Percentiles rank a stretch among this genome's conserved stretches.
Evolutionary conservation across 37 sponge, comb jelly and placozoan genomes (phyloP).

Genomic region (Geodia barretti): DNA sequence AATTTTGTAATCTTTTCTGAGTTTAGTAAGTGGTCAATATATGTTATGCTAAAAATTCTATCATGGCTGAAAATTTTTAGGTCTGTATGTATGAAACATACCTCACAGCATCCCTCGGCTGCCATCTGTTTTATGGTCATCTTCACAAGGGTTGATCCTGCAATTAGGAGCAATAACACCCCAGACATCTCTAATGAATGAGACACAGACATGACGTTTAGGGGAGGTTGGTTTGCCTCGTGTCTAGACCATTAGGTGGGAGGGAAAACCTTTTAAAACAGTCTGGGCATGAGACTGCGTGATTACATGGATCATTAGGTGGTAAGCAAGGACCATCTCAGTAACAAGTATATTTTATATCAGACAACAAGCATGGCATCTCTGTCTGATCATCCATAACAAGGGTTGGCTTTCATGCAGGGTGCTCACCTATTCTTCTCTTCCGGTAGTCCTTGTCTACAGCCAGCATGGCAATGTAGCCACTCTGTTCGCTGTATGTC

Average conservation of each 20-base stretch:
- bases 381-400: background rate
- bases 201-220: background rate
- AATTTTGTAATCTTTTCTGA: too few species aligned
- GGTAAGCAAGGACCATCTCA: too few species aligned
- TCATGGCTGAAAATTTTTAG: too few species aligned
- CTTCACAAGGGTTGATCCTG: conserved; percentile 86
- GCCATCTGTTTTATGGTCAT: conserved; percentile 83
- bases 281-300: too few species aligned
- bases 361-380: background rate
- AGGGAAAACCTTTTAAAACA: too few species aligned
- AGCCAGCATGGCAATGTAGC: conserved; percentile 99
- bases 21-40: too few species aligned
- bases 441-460: conserved; percentile 87
- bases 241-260: too few species aligned
- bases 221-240: background rate
- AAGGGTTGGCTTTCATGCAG: background rate
- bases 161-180: background rate
- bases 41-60: too few species aligned
- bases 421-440: conserved; percentile 83
- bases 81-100: too few species aligned
- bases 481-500: conserved; percentile 60
- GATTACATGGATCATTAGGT: too few species aligned
- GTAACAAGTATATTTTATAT: too few species aligned
- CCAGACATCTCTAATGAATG: background rate
- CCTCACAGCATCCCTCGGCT: conserved; percentile 88